Conservation (phyloP, 2,888 invertebrate genomes). For the Drosophila incognita region DNA sequence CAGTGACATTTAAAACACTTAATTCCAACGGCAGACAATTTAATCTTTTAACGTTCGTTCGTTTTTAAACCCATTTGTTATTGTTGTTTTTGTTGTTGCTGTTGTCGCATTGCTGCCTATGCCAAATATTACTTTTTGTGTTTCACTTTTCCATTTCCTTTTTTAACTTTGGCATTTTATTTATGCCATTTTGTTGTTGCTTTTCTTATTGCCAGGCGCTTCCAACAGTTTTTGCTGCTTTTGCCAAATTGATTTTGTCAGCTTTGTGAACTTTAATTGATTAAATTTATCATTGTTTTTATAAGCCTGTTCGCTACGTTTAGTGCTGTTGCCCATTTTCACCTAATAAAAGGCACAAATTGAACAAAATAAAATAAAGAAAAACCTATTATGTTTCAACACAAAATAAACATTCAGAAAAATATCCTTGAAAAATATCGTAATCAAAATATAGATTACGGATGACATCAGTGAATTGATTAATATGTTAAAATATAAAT, state of each 20-base stretch:
- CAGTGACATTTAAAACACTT: conserved; percentile 77
- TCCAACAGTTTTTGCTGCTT: conserved; percentile 44
- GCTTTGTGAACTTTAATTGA: conserved; percentile 60
- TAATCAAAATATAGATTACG: background rate
- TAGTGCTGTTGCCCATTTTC: conserved; percentile 36
- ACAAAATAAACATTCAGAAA: background rate
- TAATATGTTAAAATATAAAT: too few relatives aligned
- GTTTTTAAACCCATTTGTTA: conserved; percentile 54
- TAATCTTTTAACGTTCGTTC: conserved; percentile 77
- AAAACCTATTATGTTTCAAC: background rate
- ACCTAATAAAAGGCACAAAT: conserved; percentile 51
- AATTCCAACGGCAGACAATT: conserved; percentile 76
- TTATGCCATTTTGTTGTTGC: conserved; percentile 42
- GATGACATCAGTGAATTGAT: background rate
- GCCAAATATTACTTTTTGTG: conserved; percentile 67
- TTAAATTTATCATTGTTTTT: conserved; percentile 63
- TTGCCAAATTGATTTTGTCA: conserved; percentile 66
- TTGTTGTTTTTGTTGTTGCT: conserved; percentile 31
- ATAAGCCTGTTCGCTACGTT: conserved; percentile 25
- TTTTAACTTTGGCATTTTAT: conserved; percentile 43
- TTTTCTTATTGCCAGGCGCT: conserved; percentile 26
- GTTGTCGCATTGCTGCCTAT: conserved; percentile 45
- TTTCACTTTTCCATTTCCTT: conserved; percentile 23
- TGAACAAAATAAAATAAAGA: conserved; percentile 21
- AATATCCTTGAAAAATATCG: background rate